These are phyloP conservation scores for Agapostemon virescens DNA, from an alignment of 2,888 invertebrate species.

Conservation along the genomic window DNA sequence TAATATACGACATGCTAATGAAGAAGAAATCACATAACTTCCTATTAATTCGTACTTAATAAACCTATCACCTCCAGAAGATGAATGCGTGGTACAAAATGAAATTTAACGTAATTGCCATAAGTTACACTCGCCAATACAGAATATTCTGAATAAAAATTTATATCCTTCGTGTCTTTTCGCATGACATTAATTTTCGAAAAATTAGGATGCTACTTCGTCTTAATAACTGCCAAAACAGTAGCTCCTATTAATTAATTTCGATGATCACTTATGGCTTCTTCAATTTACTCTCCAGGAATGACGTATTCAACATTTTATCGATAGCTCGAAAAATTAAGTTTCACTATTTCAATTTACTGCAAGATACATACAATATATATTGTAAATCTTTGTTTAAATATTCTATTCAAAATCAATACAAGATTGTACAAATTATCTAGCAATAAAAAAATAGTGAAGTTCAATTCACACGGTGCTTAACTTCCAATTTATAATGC, in stretches of 20 bases:
- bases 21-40: background rate
- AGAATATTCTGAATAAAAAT: background rate
- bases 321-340: background rate
- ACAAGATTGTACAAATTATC: background rate
- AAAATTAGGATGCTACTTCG: background rate
- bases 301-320: background rate
- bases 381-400: background rate
- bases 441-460: background rate
- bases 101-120: background rate
- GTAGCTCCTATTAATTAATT: conserved; percentile 11
- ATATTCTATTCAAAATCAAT: background rate
- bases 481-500: too few species aligned
- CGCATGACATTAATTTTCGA: background rate
- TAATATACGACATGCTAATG: background rate
- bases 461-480: too few species aligned
- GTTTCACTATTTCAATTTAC: background rate
- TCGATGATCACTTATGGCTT: background rate
- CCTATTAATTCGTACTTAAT: background rate
- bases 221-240: background rate
- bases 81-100: background rate
- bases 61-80: background rate
- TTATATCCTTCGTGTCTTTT: background rate
- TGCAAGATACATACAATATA: background rate
- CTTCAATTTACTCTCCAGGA: background rate
- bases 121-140: background rate